A percentile compares a stretch with the other conserved stretches of the same genome.
phyloP scores from a whole-genome alignment of 2,888 invertebrate genomes.

The Cryptocephalus primarius region DNA sequence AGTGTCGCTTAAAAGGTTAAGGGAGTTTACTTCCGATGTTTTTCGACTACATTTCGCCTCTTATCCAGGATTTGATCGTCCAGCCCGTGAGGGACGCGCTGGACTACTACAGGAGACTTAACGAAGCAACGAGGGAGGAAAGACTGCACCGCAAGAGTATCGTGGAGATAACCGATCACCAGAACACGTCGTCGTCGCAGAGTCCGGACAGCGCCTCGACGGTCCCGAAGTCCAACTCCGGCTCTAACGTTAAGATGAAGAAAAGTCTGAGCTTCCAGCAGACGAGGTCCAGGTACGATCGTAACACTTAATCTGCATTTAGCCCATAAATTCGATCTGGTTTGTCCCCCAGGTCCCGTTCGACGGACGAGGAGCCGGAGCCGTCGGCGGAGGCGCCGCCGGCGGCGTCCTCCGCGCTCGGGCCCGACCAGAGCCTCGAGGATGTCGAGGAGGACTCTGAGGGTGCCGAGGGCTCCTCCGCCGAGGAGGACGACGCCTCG shows the following conservation, averaged over 20 bases:
- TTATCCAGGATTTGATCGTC: constrained; percentile 46
- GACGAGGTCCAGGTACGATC: constrained; percentile 30
- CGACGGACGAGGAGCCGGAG: constrained; percentile 38
- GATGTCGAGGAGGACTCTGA: constrained; percentile 49
- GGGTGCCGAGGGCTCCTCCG: constrained; percentile 45
- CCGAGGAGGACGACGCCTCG: constrained; percentile 50
- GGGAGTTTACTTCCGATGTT: too few relatives aligned
- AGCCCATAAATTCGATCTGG: too few relatives aligned
- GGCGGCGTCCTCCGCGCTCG: constrained; percentile 21
- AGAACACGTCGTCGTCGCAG: constrained; percentile 31
- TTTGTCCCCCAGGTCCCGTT: constrained; percentile 35
- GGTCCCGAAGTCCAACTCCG: constrained; percentile 39
- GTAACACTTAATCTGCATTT: too few relatives aligned
- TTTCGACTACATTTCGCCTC: background rate
- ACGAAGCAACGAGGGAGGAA: constrained; percentile 50
- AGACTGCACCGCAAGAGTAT: constrained; percentile 49
- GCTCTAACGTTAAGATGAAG: constrained; percentile 43
- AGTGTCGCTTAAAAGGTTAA: too few relatives aligned
- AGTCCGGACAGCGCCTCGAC: constrained; percentile 37
- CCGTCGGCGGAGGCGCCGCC: constrained; percentile 24
- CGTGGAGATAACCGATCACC: constrained; percentile 35
- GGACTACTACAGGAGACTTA: constrained; percentile 50
- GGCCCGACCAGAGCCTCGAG: constrained; percentile 35
- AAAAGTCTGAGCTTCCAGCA: constrained; percentile 41
- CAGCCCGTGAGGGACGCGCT: constrained; percentile 50